Conservation (phyloP, 2,888 invertebrate species). For the Eilema griseolum region DNA sequence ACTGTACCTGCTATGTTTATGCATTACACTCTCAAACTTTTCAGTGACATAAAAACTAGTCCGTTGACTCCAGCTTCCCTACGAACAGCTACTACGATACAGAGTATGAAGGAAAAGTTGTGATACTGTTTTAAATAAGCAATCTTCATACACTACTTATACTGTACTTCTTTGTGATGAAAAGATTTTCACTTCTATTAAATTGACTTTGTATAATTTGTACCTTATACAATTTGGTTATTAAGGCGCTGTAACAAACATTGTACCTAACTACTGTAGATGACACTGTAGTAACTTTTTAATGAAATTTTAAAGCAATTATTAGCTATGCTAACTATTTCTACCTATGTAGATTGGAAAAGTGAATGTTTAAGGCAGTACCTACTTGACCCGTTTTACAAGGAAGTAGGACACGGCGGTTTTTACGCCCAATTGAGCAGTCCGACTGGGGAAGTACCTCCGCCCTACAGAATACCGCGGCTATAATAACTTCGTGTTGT, state of each 20-base stretch:
- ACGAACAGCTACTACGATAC: neutral
- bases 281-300: too few species aligned
- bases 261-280: neutral
- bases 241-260: neutral
- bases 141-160: conserved; percentile 10
- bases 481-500: too few species aligned
- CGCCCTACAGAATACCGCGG: too few species aligned
- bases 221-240: neutral
- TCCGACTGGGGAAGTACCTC: too few species aligned
- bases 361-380: too few species aligned
- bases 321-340: too few species aligned
- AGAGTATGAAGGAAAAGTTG: conserved; percentile 8
- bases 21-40: conserved; percentile 9
- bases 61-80: conserved; percentile 15
- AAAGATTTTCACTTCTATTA: neutral
- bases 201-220: neutral
- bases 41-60: conserved; percentile 17
- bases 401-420: too few species aligned
- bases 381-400: too few species aligned
- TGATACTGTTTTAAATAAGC: conserved; percentile 13
- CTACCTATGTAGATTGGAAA: too few species aligned
- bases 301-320: too few species aligned
- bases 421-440: too few species aligned
- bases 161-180: neutral
- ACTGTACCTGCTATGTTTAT: conserved; percentile 5